Conservation (phyloP, 2,888 invertebrate genomes). For the Carcina quercana region DNA sequence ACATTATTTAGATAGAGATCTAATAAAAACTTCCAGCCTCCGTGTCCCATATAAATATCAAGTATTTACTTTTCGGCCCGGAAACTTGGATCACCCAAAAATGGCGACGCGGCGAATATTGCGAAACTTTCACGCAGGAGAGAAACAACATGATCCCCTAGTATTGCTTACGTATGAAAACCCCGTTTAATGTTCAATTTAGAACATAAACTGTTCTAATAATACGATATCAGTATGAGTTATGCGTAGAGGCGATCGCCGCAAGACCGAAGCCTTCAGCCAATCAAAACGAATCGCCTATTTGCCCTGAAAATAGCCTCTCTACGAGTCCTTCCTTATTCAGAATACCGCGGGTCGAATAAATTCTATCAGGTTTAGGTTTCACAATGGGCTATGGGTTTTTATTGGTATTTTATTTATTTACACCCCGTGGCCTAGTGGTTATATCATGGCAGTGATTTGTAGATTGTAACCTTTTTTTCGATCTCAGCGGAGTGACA, state of each 20-base stretch:
- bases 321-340: conserved; percentile 20
- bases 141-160: neutral
- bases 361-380: too few species aligned
- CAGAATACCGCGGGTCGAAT: conserved; percentile 9
- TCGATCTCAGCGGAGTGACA: too few species aligned
- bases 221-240: conserved; percentile 2
- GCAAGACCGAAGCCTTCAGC: conserved; percentile 21
- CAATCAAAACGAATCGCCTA: conserved; percentile 43
- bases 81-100: too few species aligned
- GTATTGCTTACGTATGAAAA: neutral
- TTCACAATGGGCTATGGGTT: too few species aligned
- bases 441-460: too few species aligned
- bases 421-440: too few species aligned
- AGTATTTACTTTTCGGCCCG: too few species aligned
- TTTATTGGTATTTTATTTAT: too few species aligned
- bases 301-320: conserved; percentile 26
- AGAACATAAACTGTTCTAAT: neutral
- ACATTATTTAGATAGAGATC: too few species aligned
- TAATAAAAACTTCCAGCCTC: too few species aligned
- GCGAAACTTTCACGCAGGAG: neutral
- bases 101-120: too few species aligned
- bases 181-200: neutral
- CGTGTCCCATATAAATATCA: neutral
- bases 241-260: neutral
- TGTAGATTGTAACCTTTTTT: too few species aligned